Percentiles rank a stretch among this genome's conserved stretches.
These are phyloP conservation scores for Podarcis lilfordi DNA, from an alignment of 2,797 vertebrate species.

Conservation along the genomic window DNA sequence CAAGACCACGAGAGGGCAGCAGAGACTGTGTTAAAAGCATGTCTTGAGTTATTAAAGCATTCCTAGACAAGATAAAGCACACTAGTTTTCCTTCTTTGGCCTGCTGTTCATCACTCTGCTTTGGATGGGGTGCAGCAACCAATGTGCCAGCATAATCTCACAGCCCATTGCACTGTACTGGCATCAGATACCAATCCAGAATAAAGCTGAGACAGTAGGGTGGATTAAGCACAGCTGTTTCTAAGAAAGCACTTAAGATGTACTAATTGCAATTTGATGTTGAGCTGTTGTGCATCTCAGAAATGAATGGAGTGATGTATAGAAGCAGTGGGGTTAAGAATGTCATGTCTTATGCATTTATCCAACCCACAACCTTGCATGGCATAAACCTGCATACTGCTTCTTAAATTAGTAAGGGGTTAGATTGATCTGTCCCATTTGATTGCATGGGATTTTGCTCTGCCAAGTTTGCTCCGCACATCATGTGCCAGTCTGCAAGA, in stretches of 20 bases:
- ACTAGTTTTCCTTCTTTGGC: background rate
- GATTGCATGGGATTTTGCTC: background rate
- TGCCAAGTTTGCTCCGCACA: background rate
- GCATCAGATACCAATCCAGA: background rate
- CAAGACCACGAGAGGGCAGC: conserved; percentile 70
- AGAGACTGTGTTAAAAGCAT: conserved; percentile 64
- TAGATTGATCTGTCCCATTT: background rate
- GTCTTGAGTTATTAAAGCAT: too few species aligned
- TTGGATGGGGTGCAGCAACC: background rate
- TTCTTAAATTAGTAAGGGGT: background rate
- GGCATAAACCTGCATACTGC: background rate
- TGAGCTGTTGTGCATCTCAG: background rate
- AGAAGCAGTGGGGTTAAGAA: background rate
- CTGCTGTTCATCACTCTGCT: background rate
- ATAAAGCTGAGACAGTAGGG: background rate
- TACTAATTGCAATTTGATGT: background rate
- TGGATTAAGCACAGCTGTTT: background rate
- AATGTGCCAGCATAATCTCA: background rate
- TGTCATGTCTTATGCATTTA: background rate
- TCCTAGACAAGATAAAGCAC: background rate
- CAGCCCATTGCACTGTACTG: background rate
- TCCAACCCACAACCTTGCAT: background rate
- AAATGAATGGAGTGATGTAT: background rate
- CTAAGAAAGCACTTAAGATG: background rate
- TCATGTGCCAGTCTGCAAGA: background rate